These are phyloP conservation scores for Rhinophrynus dorsalis DNA, from an alignment of 2,797 vertebrate species.

Conservation along the genomic window DNA sequence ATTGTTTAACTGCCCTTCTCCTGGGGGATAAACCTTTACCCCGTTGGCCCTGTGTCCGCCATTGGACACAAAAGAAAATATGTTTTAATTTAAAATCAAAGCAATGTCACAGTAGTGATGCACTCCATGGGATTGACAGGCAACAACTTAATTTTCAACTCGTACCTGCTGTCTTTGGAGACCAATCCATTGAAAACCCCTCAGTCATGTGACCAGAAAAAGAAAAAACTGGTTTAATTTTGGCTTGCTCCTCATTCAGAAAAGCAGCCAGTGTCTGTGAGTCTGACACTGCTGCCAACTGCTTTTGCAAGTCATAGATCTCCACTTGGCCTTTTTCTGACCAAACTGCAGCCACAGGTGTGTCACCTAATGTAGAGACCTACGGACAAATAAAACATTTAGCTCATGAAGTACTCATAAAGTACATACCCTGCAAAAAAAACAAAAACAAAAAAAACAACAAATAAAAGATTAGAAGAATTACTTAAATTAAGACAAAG, in stretches of 20 bases:
- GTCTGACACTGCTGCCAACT: constrained; percentile 79
- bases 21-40: too few relatives aligned
- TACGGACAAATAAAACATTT: constrained; percentile 46
- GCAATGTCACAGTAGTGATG: too few relatives aligned
- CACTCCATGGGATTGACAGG: too few relatives aligned
- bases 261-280: constrained; percentile 75
- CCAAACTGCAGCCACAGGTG: constrained; percentile 82
- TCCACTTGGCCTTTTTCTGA: constrained; percentile 90
- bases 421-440: not conserved
- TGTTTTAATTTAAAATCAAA: too few relatives aligned
- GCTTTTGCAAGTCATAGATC: constrained; percentile 76
- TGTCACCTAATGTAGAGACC: constrained; percentile 73
- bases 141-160: too few relatives aligned
- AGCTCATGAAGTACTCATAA: not conserved
- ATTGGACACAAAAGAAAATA: too few relatives aligned
- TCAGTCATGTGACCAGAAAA: constrained; percentile 90
- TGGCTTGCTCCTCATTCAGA: constrained; percentile 74
- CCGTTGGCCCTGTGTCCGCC: too few relatives aligned
- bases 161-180: constrained; percentile 80
- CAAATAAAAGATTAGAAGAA: too few relatives aligned
- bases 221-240: constrained; percentile 76
- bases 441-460: too few relatives aligned
- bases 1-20: too few relatives aligned
- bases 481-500: too few relatives aligned
- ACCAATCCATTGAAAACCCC: constrained; percentile 90